These are phyloP conservation scores for Oxygymnocypris stewartii DNA, from an alignment of 2,113 vertebrate species.

Conservation along the genomic window DNA sequence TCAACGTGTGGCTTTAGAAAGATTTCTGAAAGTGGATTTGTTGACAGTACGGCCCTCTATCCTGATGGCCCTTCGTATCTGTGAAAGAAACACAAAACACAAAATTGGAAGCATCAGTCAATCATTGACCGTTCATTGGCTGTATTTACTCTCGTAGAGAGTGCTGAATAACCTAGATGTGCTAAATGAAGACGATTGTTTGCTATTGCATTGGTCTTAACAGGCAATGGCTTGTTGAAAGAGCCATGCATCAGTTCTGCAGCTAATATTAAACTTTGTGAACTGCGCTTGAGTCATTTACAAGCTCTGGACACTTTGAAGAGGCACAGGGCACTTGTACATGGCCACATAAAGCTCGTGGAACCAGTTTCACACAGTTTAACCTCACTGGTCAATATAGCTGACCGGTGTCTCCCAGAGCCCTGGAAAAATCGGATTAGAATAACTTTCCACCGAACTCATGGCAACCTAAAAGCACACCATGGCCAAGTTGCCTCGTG, in stretches of 20 bases:
- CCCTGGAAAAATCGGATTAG: neutral
- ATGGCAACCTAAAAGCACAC: neutral
- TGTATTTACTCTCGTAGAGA: slow-evolving; percentile 51
- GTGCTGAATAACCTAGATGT: slow-evolving; percentile 36
- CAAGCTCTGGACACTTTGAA: neutral
- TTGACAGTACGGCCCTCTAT: neutral
- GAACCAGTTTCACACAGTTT: neutral
- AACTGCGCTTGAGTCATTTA: slow-evolving; percentile 10
- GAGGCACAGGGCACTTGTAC: slow-evolving; percentile 4
- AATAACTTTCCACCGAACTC: neutral
- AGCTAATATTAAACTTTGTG: slow-evolving; percentile 24
- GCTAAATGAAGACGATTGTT: slow-evolving; percentile 42
- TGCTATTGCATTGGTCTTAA: slow-evolving; percentile 27
- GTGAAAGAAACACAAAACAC: no score
- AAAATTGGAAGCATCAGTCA: neutral
- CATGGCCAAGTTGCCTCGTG: neutral
- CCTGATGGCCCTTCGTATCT: neutral
- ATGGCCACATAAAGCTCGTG: neutral
- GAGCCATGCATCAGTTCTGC: slow-evolving; percentile 24
- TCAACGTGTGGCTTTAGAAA: slow-evolving; percentile 54
- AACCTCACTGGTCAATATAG: neutral
- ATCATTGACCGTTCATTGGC: slow-evolving; percentile 31
- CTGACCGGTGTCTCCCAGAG: neutral
- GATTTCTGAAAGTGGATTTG: slow-evolving; percentile 20
- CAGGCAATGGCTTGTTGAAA: slow-evolving; percentile 52